These are phyloP conservation scores for Phrynosoma platyrhinos DNA, from an alignment of 2,113 vertebrate genomes.

Conservation along the genomic window DNA sequence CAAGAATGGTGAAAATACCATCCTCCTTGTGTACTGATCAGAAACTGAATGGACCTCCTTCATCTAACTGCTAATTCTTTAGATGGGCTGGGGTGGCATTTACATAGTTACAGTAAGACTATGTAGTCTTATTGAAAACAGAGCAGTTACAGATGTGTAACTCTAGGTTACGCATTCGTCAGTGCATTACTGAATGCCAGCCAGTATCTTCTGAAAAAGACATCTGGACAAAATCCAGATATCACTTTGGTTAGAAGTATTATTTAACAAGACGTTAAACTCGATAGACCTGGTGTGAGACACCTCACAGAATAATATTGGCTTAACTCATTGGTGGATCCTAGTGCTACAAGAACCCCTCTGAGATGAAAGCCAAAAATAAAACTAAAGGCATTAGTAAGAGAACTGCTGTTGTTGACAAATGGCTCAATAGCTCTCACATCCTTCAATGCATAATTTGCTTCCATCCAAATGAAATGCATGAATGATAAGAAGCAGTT, in stretches of 20 bases:
- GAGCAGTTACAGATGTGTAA: too few species aligned
- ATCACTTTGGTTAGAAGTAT: neutral
- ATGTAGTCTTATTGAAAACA: too few species aligned
- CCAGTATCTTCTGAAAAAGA: neutral
- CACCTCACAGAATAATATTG: neutral
- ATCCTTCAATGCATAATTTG: neutral
- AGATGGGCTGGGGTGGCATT: too few species aligned
- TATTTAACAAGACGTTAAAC: neutral
- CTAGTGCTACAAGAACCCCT: neutral
- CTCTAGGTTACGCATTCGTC: too few species aligned
- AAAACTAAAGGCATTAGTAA: neutral
- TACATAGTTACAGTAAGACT: too few species aligned
- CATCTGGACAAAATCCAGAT: neutral
- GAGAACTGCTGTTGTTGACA: neutral
- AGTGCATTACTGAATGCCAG: too few species aligned
- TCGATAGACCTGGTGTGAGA: neutral
- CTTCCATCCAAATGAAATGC: constrained; percentile 12
- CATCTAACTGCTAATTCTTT: too few species aligned
- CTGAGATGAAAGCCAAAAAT: neutral
- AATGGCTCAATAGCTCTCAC: neutral
- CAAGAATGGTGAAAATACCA: too few species aligned
- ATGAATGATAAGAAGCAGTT: constrained; percentile 5
- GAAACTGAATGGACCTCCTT: too few species aligned
- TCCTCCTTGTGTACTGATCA: too few species aligned
- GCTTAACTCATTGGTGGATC: neutral